Conservation (phyloP, 2,113 vertebrate genomes). For the Sakesphorus luctuosus region DNA sequence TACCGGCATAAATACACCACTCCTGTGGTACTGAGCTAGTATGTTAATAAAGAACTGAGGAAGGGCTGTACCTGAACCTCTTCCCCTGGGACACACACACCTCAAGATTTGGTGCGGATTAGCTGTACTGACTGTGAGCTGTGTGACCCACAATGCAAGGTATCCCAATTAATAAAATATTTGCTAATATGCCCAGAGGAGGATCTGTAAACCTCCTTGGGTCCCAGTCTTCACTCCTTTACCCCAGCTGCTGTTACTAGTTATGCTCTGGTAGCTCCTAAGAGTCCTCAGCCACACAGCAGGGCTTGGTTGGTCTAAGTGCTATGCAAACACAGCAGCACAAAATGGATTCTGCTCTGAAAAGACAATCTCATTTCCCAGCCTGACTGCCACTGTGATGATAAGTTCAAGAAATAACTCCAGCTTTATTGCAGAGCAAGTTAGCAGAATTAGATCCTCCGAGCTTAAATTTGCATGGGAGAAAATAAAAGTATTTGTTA, state of each 20-base stretch:
- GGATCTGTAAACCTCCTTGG: neutral
- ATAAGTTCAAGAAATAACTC: neutral
- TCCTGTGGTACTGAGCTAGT: neutral
- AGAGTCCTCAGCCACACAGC: neutral
- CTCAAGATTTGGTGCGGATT: neutral
- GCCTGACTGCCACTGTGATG: neutral
- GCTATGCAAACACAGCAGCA: constrained; percentile 2
- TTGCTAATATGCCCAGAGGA: neutral
- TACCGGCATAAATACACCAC: neutral
- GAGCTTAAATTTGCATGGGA: neutral
- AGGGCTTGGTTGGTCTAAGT: neutral
- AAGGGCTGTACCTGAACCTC: neutral
- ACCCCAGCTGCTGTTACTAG: accelerated
- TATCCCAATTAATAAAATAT: neutral
- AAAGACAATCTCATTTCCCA: neutral
- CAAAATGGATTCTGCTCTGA: constrained; percentile 34
- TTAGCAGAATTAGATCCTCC: neutral
- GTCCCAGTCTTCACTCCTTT: neutral
- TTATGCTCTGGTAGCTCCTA: neutral
- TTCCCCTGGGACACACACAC: neutral
- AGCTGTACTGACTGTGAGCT: neutral
- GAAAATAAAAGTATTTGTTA: neutral
- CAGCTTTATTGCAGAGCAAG: neutral
- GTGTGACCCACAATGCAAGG: neutral
- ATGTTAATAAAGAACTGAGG: neutral